These are phyloP conservation scores for Dendrolimus kikuchii DNA, from an alignment of 1,140 invertebrate genomes.

Conservation along the genomic window DNA sequence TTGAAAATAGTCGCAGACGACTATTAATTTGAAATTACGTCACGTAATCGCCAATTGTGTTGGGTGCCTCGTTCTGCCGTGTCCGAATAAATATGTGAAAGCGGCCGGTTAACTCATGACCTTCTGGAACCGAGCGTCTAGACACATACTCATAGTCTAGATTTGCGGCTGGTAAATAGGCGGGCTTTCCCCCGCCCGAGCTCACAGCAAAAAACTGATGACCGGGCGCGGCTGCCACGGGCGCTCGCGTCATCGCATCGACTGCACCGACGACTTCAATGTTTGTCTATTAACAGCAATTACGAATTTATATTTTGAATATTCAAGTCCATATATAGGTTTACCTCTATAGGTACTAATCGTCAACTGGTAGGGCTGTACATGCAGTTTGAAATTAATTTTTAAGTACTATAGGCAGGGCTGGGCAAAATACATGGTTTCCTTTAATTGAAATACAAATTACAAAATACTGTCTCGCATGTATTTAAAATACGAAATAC, in stretches of 20 bases:
- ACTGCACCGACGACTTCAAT: too few relatives aligned
- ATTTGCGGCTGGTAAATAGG: conserved; percentile 50
- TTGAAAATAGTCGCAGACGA: conserved; percentile 26
- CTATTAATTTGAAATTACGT: conserved; percentile 42
- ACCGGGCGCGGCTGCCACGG: conserved; percentile 8
- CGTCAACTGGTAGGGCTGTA: too few relatives aligned
- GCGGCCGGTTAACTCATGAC: conserved; percentile 46
- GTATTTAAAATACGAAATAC: too few relatives aligned
- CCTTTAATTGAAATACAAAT: too few relatives aligned
- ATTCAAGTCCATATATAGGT: too few relatives aligned
- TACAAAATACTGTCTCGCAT: too few relatives aligned
- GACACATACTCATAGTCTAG: conserved; percentile 64
- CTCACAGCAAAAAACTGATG: conserved; percentile 31
- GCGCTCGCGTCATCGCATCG: conserved; percentile 16
- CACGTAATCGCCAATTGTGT: conserved; percentile 34
- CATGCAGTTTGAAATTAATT: too few relatives aligned
- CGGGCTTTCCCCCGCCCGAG: conserved; percentile 41
- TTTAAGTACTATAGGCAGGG: too few relatives aligned
- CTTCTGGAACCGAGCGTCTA: conserved; percentile 60
- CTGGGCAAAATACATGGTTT: too few relatives aligned
- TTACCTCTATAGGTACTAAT: too few relatives aligned
- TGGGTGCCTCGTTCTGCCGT: conserved; percentile 29
- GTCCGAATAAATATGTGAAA: conserved; percentile 56
- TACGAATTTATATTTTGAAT: too few relatives aligned
- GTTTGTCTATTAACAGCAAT: too few relatives aligned